A percentile compares a stretch with the other conserved stretches of the same genome.
Conservation (phyloP, 2,113 vertebrate species). For the Lampris megalopsis region DNA sequence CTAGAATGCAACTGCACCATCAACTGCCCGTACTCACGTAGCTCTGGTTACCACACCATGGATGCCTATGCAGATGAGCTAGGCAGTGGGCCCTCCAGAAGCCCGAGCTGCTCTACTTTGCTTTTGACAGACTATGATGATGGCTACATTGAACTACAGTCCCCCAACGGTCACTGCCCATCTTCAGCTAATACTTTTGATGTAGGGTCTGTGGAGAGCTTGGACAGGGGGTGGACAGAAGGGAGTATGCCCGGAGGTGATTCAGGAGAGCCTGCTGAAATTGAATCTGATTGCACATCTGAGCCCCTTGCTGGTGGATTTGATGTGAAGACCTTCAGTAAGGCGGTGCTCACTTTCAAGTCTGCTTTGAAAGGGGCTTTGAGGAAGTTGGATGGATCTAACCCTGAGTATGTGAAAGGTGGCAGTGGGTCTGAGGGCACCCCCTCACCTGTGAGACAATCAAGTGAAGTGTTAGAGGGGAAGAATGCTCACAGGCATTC, state of each 20-base stretch:
- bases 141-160: constrained; percentile 62
- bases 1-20: constrained; percentile 69
- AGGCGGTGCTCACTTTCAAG: constrained; percentile 87
- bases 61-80: constrained; percentile 70
- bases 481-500: constrained; percentile 3
- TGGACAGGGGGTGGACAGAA: constrained; percentile 70
- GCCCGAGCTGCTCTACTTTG: constrained; percentile 79
- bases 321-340: constrained; percentile 86
- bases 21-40: constrained; percentile 77
- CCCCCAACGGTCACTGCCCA: constrained; percentile 62
- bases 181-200: constrained; percentile 69
- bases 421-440: constrained; percentile 29
- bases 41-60: constrained; percentile 78
- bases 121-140: constrained; percentile 77
- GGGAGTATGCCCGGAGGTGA: constrained; percentile 53
- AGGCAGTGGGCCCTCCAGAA: constrained; percentile 71
- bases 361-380: constrained; percentile 90
- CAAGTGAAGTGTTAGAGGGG: constrained; percentile 34
- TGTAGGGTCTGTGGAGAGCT: constrained; percentile 69
- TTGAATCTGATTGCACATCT: constrained; percentile 41
- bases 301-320: constrained; percentile 83
- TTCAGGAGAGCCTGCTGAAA: constrained; percentile 53
- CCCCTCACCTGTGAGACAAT: constrained; percentile 12
- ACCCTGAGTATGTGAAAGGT: constrained; percentile 44
- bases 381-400: constrained; percentile 84